phyloP scores from a whole-genome alignment of 2,797 vertebrate species.

The Pseudochirops corinnae region DNA sequence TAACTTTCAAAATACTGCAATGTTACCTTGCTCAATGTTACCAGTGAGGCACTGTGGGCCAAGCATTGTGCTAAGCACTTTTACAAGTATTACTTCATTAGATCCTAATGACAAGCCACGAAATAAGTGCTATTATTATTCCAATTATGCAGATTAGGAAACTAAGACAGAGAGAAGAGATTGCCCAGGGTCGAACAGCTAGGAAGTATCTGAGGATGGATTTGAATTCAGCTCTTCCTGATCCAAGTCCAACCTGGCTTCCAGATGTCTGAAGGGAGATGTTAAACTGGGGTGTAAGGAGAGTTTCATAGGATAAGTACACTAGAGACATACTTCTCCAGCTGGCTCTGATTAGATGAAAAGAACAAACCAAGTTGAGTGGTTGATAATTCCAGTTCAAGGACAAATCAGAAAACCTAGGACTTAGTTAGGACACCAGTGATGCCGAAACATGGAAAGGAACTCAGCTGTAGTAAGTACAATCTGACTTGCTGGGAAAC shows the following conservation, averaged over 20 bases:
- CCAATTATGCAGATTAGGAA: background rate
- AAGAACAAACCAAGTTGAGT: slow-evolving; percentile 34
- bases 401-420: slow-evolving; percentile 59
- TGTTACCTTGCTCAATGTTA: background rate
- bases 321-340: slow-evolving; percentile 45
- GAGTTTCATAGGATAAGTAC: slow-evolving; percentile 46
- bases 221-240: background rate
- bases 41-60: background rate
- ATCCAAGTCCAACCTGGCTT: background rate
- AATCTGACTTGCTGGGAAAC: slow-evolving; percentile 15
- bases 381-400: slow-evolving; percentile 45
- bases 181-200: background rate
- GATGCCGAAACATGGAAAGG: background rate
- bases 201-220: background rate
- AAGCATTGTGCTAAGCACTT: background rate
- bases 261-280: background rate
- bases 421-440: slow-evolving; percentile 33
- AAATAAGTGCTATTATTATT: background rate
- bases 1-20: background rate
- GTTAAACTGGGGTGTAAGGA: background rate
- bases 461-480: background rate
- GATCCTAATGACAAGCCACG: background rate
- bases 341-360: slow-evolving; percentile 31
- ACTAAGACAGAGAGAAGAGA: background rate
- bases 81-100: background rate